Base-by-base conservation (phyloP, 2,888 invertebrate species). In the Leucophora obtusa region DNA sequence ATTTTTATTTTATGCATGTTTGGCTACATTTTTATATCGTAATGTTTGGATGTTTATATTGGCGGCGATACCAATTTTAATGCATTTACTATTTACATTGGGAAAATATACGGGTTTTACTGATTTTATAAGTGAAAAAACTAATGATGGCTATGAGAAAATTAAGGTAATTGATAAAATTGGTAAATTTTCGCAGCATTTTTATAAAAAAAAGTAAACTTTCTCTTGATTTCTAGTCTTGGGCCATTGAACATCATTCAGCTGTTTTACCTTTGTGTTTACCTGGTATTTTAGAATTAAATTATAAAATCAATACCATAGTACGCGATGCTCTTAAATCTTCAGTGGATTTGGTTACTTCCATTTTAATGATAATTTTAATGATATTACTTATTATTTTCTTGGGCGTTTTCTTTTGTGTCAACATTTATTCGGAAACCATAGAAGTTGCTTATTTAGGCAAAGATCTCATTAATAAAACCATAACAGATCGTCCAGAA, bases 361-460 rank as follows among this genome's bases (percentile, higher is more conserved):
- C 96, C 60, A 94, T 95, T 83, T 92, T 96, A 69, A 96, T 98
- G 85, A 97, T 98, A 83, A 92, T 96, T 65, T 93, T 95, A n/a
- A 93, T 98, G 68, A 93, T 98, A 69, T 88, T 97, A 33, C 95
- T 96, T 84, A 92, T 95, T 17, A 92, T 94, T 63, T 94, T 96
- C 84, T 93, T 96, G 58, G 94, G 95, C 35, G 92, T 97, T 82
- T 97, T 98, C 89, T 89, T 89, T 68, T 90, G 89, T 77, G 88
- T 92, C 2, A 91, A 98, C 96, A 95, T 98, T 86, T 98, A 98
- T 89, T 95, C 96, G 0, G 98, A 98, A 91, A 96, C 96, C 1
- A 95, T 98, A 89, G 96, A 97, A 87, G 93, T 98, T 71, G 94
- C 98, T 14, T 95, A 97, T 88, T 92, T 98, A 79, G 95, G 96